Base-by-base conservation (phyloP, 2,888 invertebrate genomes). In the Hecatera dysodea region DNA sequence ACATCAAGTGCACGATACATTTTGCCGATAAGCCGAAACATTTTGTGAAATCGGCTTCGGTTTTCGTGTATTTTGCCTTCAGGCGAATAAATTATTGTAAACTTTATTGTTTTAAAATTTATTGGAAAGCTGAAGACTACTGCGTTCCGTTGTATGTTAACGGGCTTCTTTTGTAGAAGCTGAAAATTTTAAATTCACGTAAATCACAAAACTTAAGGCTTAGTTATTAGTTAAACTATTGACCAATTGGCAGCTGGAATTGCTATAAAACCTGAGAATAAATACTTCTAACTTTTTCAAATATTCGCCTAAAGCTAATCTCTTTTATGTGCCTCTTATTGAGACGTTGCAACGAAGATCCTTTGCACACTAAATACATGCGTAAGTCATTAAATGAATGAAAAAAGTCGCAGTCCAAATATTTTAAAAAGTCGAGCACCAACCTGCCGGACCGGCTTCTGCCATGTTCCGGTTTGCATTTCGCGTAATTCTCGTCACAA, bases 401-500 rank as follows among this genome's bases (percentile, higher is more conserved):
- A 83, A 82, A 84, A 85, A 88, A 83, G 72, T 71, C 73, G 59
- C 69, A 69, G 68, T 74, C 69, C 78, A 81, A 82, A 86, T 84
- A 81, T 72, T 78, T 86, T 68, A 74, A 78, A 78, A 86, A 86
- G 77, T 86, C 85, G 83, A 81, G 78, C 87, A 86, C 74, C 72
- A 67, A 82, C 79, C 83, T 81, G 83, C 80, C 69, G 77, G 73
- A 83, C 85, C 72, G 83, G 85, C 83, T 85, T 63, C 70, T 70
- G 24, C 44, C 71, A 73, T 67, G 86, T 87, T 87, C 87, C 87
- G 88, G 90, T 90, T 90, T 88, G 74, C 74, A 72, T 84, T 88
- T 89, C 86, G 83, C 86, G 86, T 90, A 85, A 88, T 87, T 87
- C 84, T 86, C 82, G 80, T 86, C 84, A 86, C 87, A 87, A 79